Evolutionary conservation across 2,797 vertebrate genomes (phyloP), one percentile per base, ranked within the genome.

Genomic region (Danio choprae): DNA sequence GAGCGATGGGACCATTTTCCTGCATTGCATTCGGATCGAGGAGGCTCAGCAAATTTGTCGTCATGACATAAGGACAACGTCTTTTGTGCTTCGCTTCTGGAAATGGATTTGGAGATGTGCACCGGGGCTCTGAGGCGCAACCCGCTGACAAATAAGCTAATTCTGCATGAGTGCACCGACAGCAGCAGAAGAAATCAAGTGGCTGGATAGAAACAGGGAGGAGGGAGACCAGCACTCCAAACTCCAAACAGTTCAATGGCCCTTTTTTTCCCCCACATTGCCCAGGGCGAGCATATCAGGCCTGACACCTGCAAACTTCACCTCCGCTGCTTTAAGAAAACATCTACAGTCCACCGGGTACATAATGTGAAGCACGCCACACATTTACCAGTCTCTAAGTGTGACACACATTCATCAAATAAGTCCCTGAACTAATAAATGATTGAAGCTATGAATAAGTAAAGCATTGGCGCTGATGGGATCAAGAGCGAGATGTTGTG

Each of bases 1-100:
- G 81, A 89, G 84, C 87, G 82, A 87, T 87, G 83, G 87, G 85
- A 81, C 83, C 80, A 81, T 86, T 89, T 84, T 84, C 78, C 84
- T 77, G 76, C 78, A 84, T 84, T 82, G 83, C 83, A 81, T 74
- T 86, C 48, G 84, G 76, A 84, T 86, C 74, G 76, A 50, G 86
- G 83, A 83, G 86, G 82, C 84, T 87, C 75, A 83, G 86, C 85
- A 88, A 87, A 89, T 89, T 88, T 87, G 85, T 90, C 85, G 87
- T 77, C 65, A 79, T 90, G 89, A 90, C 88, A 90, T 85, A 86
- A 83, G 88, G 86, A 90, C 89, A 88, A 87, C 87, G 88, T 89
- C 84, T 87, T 92, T 88, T 86, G 87, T 88, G 83, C 86, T 80
- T 82, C 68, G 82, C 83, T 79, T 80, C 48, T 77, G 84, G 83